Evolutionary conservation across 1,140 invertebrate species (phyloP), one percentile per base, ranked within the genome.

Genomic region (Thaumetopoea pityocampa): DNA sequence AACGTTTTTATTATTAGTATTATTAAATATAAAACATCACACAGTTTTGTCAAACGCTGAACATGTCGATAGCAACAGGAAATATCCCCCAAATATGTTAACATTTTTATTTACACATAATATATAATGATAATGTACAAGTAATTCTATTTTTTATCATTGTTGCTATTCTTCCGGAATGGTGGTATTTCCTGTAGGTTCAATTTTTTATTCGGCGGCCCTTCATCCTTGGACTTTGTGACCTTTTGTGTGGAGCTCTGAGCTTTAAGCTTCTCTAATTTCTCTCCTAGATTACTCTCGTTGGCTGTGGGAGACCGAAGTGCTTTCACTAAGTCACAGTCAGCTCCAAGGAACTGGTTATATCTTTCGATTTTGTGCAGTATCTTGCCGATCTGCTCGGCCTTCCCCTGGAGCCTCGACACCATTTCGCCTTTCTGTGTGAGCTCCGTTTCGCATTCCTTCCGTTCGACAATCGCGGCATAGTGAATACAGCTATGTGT

Each of bases 361-460:
- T 92, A 93, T 86, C 94, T 94, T 87, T 96, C 93, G 65, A 96
- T 88, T 84, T 94, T 95, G 86, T 92, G 92, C 58, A 96, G 89
- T 72, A 96, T 92, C 86, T 94, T 92, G 80, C 94, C 94, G 78
- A 96, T 96, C 84, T 96, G 93, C 82, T 91, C 91, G 53, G 94
- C 94, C 88, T 96, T 96, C 55, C 90, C 92, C 81, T 96, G 94
- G 51, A 96, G 91, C 47, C 94, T 92, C 81, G 92, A 93, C 54
- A 96, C 94, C 90, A 96, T 92, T 86, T 95, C 92, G 56, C 94
- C 94, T 83, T 96, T 96, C 87, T 96, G 93, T 51, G 93, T 95
- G 74, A 96, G 88, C 86, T 96, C 95, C 86, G 91, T 89, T 88
- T 96, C 94, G 88, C 94, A 96, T 88, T 96, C 95, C 94, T 96